Evolutionary conservation across 1,140 invertebrate genomes (phyloP), one percentile per base, ranked within the genome.

Genomic region (Apis florea): DNA sequence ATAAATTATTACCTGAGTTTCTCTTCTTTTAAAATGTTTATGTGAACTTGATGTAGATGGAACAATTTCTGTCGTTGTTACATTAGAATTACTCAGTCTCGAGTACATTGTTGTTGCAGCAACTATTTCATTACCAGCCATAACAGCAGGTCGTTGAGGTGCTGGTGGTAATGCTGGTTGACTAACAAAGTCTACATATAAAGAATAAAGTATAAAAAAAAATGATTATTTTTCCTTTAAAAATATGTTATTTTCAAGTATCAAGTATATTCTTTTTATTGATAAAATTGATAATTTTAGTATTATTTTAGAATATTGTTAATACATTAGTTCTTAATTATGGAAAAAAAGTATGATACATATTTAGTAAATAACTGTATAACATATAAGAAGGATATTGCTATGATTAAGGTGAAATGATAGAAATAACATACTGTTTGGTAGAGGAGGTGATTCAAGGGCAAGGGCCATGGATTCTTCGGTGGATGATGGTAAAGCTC

Each of bases 71-170:
- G 89, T 93, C 2, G 92, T 90, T 12, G 90, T 85, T 64, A 89
- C 89, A 67, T 84, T 86, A 31, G 91, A 89, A 54, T 85, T 91
- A 83, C 83, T 90, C 31, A 87, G 85, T 66, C 88, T 86, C 71
- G 88, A 89, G 70, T 86, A 90, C 54, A 91, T 90, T 24, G 85
- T 79, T 66, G 89, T 89, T 1, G 90, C 88, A 56, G 90, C 83
- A 6, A 93, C 93, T n/a, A 95, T 92, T 91, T 95, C 95, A 58
- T 94, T 95, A 10, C 94, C 95, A 49, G 94, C 94, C 81, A 94
- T 90, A 54, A 95, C 91, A 6, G 94, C 93, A 8, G 93, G 93
- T 24, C 92, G 92, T 81, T 92, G 92, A 78, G 91, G 88, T 15
- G 92, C 85, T 63, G 94, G 91, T 49, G 93, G 94, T 77, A 95